phyloP scores from a whole-genome alignment of 1,140 invertebrate genomes.

The Solenopsis invicta region DNA sequence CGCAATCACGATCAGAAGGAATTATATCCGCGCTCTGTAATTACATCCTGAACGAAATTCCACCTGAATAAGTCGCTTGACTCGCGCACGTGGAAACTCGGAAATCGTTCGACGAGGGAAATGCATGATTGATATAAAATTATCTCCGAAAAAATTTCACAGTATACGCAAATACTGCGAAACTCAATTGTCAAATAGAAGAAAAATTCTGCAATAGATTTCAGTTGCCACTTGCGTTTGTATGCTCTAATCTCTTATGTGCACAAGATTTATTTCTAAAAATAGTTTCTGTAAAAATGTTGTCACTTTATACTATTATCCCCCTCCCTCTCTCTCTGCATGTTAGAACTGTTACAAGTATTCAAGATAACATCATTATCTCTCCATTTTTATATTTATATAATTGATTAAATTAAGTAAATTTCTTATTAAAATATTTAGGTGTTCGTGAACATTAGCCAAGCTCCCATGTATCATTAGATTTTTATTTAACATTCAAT shows the following conservation, averaged over 20 bases:
- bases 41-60: conserved; percentile 60
- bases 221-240: not conserved
- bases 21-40: conserved; percentile 57
- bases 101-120: not conserved
- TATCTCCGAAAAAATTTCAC: not conserved
- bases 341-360: not conserved
- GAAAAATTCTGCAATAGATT: not conserved
- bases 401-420: not conserved
- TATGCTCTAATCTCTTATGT: not conserved
- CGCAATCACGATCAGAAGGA: conserved; percentile 49
- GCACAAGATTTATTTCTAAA: not conserved
- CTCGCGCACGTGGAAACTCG: conserved; percentile 44
- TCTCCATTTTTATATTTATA: not conserved
- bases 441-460: too few species aligned
- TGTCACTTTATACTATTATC: not conserved
- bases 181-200: not conserved
- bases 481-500: too few species aligned
- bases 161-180: not conserved
- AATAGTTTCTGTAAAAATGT: not conserved
- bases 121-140: not conserved
- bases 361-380: not conserved
- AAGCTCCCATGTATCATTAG: too few species aligned
- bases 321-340: not conserved
- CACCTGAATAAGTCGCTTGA: conserved; percentile 57
- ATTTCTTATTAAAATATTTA: too few species aligned